These are phyloP conservation scores for Diphyllodes magnificus DNA, from an alignment of 2,113 vertebrate genomes.

Conservation along the genomic window DNA sequence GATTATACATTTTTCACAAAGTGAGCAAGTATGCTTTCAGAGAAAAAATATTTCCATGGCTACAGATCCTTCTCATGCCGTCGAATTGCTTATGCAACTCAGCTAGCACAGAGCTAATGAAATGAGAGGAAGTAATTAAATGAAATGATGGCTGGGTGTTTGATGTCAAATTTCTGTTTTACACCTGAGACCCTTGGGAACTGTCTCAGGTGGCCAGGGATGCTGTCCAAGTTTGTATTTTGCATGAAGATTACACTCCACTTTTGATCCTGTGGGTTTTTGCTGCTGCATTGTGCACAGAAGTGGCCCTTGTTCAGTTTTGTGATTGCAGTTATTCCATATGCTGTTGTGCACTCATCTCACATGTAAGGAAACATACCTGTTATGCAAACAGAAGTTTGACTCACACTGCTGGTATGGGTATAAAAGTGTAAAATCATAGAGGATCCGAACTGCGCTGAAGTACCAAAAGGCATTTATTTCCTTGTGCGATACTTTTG, in stretches of 20 bases:
- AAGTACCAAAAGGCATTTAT: background rate
- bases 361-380: background rate
- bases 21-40: constrained; percentile 23
- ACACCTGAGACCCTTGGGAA: background rate
- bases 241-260: background rate
- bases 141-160: background rate
- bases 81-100: constrained; percentile 20
- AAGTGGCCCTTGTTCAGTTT: background rate
- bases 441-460: rapidly evolving
- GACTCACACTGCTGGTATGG: background rate
- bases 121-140: constrained; percentile 43
- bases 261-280: background rate
- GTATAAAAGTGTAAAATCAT: background rate
- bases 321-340: background rate
- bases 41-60: constrained; percentile 51
- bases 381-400: background rate
- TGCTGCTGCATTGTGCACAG: background rate
- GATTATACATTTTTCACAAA: constrained; percentile 32
- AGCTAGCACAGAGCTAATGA: constrained; percentile 18
- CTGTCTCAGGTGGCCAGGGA: background rate
- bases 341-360: background rate
- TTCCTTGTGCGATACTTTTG: background rate
- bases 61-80: constrained; percentile 13
- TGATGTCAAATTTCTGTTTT: constrained; percentile 29
- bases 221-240: background rate